Percentiles rank a stretch among this genome's conserved stretches.
Conservation (phyloP, 2,888 invertebrate genomes). For the Meteorus cinctellus region DNA sequence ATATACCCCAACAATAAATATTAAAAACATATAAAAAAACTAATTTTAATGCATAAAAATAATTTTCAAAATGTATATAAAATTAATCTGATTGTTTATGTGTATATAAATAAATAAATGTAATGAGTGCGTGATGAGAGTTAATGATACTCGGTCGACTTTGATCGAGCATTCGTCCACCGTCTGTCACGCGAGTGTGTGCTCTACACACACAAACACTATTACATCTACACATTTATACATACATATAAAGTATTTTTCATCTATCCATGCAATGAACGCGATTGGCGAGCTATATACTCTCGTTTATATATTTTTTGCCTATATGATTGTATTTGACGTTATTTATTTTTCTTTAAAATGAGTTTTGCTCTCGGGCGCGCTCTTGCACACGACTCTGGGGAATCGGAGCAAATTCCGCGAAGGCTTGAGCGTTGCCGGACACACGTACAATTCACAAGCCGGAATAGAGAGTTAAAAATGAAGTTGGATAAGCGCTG, state of each 20-base stretch:
- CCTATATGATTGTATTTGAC: background rate
- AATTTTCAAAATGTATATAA: background rate
- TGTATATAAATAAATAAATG: background rate
- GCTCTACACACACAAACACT: conserved; percentile 5
- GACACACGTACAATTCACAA: conserved; percentile 25
- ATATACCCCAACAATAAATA: too few species aligned
- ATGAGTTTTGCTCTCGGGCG: background rate
- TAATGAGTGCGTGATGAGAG: conserved; percentile 14
- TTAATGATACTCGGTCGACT: conserved; percentile 14
- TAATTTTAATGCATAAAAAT: background rate
- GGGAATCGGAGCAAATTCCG: conserved; percentile 31
- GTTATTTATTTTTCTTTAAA: conserved; percentile 3
- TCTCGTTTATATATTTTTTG: conserved; percentile 7
- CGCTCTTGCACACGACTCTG: background rate
- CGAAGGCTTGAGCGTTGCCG: conserved; percentile 9
- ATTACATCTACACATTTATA: background rate
- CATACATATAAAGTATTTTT: conserved; percentile 17
- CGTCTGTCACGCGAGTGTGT: conserved; percentile 15
- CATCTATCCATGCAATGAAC: conserved; percentile 33
- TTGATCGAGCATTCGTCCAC: conserved; percentile 19
- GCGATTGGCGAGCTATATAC: background rate
- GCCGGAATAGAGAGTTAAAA: conserved; percentile 16
- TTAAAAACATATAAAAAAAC: background rate
- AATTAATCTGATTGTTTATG: background rate
- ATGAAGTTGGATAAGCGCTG: background rate